Base-by-base conservation (phyloP, 2,113 vertebrate species). In the Crocuta crocuta region DNA sequence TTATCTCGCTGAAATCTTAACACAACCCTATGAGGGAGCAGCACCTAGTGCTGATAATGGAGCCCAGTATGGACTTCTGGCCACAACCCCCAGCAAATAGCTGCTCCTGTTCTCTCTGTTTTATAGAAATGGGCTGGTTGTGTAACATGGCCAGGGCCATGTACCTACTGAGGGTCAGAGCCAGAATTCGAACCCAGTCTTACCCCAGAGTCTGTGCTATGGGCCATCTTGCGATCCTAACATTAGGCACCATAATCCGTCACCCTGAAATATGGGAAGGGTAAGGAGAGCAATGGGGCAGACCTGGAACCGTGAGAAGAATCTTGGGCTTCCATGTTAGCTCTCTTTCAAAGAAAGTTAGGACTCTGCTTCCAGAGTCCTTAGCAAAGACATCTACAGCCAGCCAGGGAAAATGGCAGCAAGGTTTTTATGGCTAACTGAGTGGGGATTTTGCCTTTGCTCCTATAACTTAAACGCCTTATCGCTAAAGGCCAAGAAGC, bases 121-220 rank as follows among this genome's bases (percentile, higher is more conserved):
- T 87, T 48, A 43, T 10, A 71, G 79, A 87, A 61, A 48, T n/a
- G 2, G 24, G 89, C 43, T 83, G 1, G 4, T 70, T 43, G 4
- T n/a, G 2, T 61, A 63, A 79, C 21, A 19, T 48, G 55, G 5
- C 21, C 71, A 17, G 33, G 26, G 58, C 53, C 15, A 16, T 24
- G 23, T 26, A 31, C 58, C 43, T 90, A 0, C 4, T 26, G 73
- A 68, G 28, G 55, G 24, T 35, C 45, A 33, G 39, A 82, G 45
- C 71, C 61, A 68, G 80, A 96, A 66, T 76, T 85, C 74, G 33
- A 45, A 26, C 50, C 17, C 94, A 91, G 71, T 71, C 33, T n/a
- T 43, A 68, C 26, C 33, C 63, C 17, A 9, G 45, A 31, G 28
- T 50, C 31, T 8, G 10, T 39, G n/a, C 23, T 7, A 1, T 61